A percentile compares a stretch with the other conserved stretches of the same genome.
phyloP scores from a whole-genome alignment of 2,888 invertebrate species.

The Lamproptera curius region DNA sequence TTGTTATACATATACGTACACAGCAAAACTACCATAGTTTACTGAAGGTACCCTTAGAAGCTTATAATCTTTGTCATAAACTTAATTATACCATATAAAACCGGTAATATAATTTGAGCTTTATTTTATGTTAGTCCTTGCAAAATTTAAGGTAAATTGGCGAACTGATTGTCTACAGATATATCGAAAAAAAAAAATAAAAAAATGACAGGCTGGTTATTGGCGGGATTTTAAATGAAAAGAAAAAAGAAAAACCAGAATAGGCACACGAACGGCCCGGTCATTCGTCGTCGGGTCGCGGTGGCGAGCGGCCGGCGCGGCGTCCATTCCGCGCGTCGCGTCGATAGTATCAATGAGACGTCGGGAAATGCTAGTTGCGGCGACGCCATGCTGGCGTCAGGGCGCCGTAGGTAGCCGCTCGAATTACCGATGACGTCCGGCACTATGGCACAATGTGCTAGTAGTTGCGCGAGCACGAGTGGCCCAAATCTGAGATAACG shows the following conservation, averaged over 20 bases:
- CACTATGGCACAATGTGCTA: slow-evolving; percentile 14
- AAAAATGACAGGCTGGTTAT: neutral
- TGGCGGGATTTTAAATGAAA: neutral
- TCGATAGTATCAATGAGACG: slow-evolving; percentile 19
- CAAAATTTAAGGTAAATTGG: too few relatives aligned
- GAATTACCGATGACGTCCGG: slow-evolving; percentile 53
- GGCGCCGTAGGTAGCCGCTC: slow-evolving; percentile 43
- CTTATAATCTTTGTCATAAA: too few relatives aligned
- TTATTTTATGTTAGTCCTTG: too few relatives aligned
- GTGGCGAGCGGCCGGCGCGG: neutral
- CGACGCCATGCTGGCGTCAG: slow-evolving; percentile 56
- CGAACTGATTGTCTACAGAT: too few relatives aligned
- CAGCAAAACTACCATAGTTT: neutral
- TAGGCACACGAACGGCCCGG: neutral
- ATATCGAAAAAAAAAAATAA: too few relatives aligned
- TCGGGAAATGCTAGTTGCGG: slow-evolving; percentile 45
- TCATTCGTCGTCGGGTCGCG: neutral
- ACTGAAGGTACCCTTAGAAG: too few relatives aligned
- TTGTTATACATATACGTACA: slow-evolving; percentile 7
- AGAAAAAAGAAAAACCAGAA: neutral
- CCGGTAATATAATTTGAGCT: too few relatives aligned
- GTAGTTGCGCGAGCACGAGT: slow-evolving; percentile 1
- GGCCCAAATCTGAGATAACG: neutral
- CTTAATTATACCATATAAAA: too few relatives aligned
- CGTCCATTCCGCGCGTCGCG: slow-evolving; percentile 3